These are phyloP conservation scores for Elegia similella DNA, from an alignment of 2,888 invertebrate species.

Conservation along the genomic window DNA sequence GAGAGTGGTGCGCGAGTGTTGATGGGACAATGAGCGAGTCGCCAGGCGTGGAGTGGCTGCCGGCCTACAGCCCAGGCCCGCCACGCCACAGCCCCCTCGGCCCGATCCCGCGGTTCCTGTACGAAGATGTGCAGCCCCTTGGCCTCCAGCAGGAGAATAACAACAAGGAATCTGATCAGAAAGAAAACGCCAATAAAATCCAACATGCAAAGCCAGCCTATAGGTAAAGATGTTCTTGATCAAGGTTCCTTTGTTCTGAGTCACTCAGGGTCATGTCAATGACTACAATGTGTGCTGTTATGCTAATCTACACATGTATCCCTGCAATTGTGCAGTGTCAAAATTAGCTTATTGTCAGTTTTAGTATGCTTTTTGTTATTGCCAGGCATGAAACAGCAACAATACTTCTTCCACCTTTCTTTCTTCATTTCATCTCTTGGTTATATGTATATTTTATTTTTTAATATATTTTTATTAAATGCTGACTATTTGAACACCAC, in stretches of 20 bases:
- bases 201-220: slow-evolving; percentile 82
- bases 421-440: no score
- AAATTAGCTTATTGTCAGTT: no score
- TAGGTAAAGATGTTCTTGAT: slow-evolving; percentile 61
- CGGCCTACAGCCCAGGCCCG: slow-evolving; percentile 76
- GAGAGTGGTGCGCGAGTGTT: slow-evolving; percentile 31
- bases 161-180: slow-evolving; percentile 69
- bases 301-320: no score
- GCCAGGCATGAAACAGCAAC: no score
- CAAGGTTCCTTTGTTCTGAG: slow-evolving; percentile 29
- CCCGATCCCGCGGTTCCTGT: slow-evolving; percentile 72
- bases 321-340: no score
- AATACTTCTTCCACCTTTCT: no score
- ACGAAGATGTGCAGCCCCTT: slow-evolving; percentile 73
- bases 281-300: slow-evolving; percentile 1
- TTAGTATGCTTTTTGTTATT: no score
- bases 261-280: slow-evolving; percentile 31
- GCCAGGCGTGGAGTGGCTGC: slow-evolving; percentile 79
- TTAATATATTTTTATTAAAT: no score
- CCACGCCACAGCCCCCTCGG: slow-evolving; percentile 77
- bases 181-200: slow-evolving; percentile 71
- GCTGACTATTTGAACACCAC: no score
- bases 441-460: no score
- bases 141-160: slow-evolving; percentile 70
- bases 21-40: slow-evolving; percentile 77